phyloP scores from a whole-genome alignment of 2,113 vertebrate genomes.

The Callipepla californica region DNA sequence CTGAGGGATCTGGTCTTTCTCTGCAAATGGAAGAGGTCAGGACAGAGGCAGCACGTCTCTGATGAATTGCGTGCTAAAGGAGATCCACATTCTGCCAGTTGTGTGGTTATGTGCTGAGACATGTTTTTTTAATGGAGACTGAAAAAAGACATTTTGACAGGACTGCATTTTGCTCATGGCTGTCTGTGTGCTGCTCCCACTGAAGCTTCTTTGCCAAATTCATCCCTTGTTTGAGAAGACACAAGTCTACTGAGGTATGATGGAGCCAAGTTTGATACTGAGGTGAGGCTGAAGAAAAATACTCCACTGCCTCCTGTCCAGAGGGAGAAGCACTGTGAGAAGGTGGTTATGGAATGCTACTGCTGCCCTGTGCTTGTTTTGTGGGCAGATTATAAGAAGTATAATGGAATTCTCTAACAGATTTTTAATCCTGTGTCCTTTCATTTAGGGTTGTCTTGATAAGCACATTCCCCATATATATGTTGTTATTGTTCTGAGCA shows the following conservation, averaged over 20 bases:
- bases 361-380: neutral
- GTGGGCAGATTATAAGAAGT: neutral
- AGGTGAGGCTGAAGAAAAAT: neutral
- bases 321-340: neutral
- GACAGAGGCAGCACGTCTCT: neutral
- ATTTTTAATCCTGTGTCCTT: neutral
- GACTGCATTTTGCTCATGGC: slow-evolving; percentile 19
- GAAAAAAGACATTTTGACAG: slow-evolving; percentile 24
- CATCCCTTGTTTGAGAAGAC: slow-evolving; percentile 12
- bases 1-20: neutral
- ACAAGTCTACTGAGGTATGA: neutral
- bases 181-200: neutral
- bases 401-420: neutral
- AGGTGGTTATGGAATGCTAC: neutral
- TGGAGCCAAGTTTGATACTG: neutral
- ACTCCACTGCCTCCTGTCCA: neutral
- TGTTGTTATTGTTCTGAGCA: neutral
- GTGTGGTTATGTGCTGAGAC: neutral
- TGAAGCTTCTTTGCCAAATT: neutral
- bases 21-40: neutral
- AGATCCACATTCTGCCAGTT: neutral
- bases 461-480: neutral
- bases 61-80: slow-evolving; percentile 18
- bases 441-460: neutral
- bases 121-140: slow-evolving; percentile 44